Conservation (phyloP, 2,888 invertebrate genomes). For the Drosophila gaucha region DNA sequence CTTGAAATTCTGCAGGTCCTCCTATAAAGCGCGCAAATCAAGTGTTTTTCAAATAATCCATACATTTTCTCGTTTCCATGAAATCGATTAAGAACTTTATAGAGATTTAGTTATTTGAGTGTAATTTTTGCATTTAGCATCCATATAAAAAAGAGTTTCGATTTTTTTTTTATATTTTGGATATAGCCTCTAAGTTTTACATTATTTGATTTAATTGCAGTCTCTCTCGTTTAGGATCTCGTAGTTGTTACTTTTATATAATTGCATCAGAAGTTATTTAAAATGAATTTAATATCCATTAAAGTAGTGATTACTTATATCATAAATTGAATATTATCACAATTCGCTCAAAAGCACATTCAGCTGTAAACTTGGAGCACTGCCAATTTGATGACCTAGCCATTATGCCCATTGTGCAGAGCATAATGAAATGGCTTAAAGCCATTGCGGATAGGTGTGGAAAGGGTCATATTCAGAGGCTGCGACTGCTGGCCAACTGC, state of each 20-base stretch:
- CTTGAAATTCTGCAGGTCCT: no score
- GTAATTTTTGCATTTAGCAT: no score
- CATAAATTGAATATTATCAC: slow-evolving; percentile 1
- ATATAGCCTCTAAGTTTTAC: no score
- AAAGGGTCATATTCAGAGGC: slow-evolving; percentile 45
- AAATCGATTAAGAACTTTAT: no score
- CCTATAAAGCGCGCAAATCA: no score
- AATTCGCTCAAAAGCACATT: neutral
- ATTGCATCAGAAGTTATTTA: neutral
- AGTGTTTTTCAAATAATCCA: no score
- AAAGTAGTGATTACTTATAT: neutral
- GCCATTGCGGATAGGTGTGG: slow-evolving; percentile 22
- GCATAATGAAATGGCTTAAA: slow-evolving; percentile 45
- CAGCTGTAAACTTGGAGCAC: neutral
- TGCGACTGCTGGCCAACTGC: slow-evolving; percentile 49
- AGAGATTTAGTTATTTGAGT: no score
- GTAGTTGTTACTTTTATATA: neutral
- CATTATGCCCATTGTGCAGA: slow-evolving; percentile 15
- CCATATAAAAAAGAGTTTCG: no score
- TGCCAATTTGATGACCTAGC: slow-evolving; percentile 12
- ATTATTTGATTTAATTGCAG: no score
- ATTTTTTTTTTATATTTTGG: no score
- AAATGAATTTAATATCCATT: neutral
- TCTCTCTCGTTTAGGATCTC: no score
- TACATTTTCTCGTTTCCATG: no score